Evolutionary conservation across 2,888 invertebrate genomes (phyloP).

Genomic region (Phorcus lineatus): DNA sequence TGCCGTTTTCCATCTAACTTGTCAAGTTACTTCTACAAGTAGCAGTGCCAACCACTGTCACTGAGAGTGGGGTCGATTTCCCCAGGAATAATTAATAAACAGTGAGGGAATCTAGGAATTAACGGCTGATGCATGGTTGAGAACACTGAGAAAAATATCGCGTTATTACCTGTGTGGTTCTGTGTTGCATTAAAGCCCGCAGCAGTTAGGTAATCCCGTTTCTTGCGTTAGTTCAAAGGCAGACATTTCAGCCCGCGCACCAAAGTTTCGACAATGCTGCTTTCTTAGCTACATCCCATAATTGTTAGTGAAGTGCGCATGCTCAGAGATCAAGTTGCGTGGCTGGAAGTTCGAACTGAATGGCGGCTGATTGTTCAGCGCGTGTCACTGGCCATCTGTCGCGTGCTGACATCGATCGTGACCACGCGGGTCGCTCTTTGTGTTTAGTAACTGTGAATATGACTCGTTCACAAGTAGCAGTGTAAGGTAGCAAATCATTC

Average conservation of each 20-base stretch:
- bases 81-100: too few relatives aligned
- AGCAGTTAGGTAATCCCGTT: background rate
- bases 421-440: background rate
- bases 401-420: background rate
- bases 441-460: background rate
- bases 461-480: too few relatives aligned
- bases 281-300: background rate
- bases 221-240: background rate
- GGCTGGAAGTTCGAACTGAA: slow-evolving; percentile 4
- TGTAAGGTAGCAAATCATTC: too few relatives aligned
- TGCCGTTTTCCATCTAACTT: too few relatives aligned
- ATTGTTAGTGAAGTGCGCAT: background rate
- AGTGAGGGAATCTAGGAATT: too few relatives aligned
- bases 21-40: too few relatives aligned
- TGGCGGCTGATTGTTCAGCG: slow-evolving; percentile 3
- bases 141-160: too few relatives aligned
- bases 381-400: background rate
- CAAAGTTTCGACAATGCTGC: background rate
- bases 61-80: too few relatives aligned
- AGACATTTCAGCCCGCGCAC: background rate
- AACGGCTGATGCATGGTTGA: too few relatives aligned
- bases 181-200: too few relatives aligned
- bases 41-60: too few relatives aligned
- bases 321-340: background rate
- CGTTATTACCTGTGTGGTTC: too few relatives aligned